These are phyloP conservation scores for Aphelocoma coerulescens DNA, from an alignment of 2,113 vertebrate species.

Conservation along the genomic window DNA sequence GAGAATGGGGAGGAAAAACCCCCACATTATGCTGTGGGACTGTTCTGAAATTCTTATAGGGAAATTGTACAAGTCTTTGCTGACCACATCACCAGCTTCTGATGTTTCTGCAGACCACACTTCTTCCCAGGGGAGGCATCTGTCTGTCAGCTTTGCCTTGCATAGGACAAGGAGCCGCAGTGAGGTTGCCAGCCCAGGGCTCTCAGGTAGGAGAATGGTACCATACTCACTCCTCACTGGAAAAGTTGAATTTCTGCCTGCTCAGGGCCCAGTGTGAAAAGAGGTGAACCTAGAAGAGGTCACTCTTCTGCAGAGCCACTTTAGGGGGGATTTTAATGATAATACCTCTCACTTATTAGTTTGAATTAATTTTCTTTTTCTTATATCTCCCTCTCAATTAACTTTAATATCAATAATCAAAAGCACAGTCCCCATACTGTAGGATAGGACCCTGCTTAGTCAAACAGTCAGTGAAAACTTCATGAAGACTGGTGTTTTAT, in stretches of 20 bases:
- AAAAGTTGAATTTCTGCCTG: background rate
- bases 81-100: background rate
- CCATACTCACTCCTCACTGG: background rate
- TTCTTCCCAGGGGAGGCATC: background rate
- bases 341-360: background rate
- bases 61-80: background rate
- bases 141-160: background rate
- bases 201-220: background rate
- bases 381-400: background rate
- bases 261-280: background rate
- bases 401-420: background rate
- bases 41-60: background rate
- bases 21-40: accelerated
- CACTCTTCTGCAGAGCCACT: background rate
- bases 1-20: background rate
- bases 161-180: background rate
- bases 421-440: background rate
- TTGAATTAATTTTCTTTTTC: background rate
- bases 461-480: background rate
- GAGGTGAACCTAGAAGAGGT: background rate
- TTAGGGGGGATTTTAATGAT: background rate
- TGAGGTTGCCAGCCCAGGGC: background rate
- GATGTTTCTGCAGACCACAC: background rate
- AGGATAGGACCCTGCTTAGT: background rate
- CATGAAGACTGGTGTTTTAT: conserved; percentile 10